A percentile compares a stretch with the other conserved stretches of the same genome.
Evolutionary conservation across 2,888 invertebrate genomes (phyloP).

Genomic region (Eupelmus urozonus): DNA sequence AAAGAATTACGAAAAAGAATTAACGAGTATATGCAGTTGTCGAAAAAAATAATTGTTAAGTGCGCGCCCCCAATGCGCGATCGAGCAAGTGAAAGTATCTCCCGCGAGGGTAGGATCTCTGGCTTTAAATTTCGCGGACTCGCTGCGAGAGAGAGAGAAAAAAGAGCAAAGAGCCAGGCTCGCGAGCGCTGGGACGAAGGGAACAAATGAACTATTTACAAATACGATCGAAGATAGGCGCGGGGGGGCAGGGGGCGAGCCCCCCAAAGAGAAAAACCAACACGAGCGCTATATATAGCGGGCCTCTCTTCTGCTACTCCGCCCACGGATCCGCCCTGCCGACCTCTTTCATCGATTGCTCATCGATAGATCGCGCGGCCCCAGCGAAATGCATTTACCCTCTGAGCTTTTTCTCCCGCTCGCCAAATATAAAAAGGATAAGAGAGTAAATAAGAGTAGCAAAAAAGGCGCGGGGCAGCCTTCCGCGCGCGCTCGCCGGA

Average conservation of each 20-base stretch:
- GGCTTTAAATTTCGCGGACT: slow-evolving; percentile 34
- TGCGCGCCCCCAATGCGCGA: background rate
- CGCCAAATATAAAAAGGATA: slow-evolving; percentile 23
- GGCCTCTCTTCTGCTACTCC: slow-evolving; percentile 46
- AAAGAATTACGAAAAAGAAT: slow-evolving; percentile 48
- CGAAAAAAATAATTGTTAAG: slow-evolving; percentile 56
- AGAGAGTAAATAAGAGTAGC: background rate
- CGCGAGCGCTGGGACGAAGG: background rate
- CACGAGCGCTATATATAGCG: slow-evolving; percentile 30
- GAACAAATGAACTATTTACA: slow-evolving; percentile 59
- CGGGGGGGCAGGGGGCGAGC: slow-evolving; percentile 9
- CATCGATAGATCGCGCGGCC: slow-evolving; percentile 52
- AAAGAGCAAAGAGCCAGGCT: slow-evolving; percentile 5
- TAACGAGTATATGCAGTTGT: slow-evolving; percentile 42
- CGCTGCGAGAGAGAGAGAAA: background rate
- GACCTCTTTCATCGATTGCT: slow-evolving; percentile 59
- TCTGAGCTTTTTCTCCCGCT: slow-evolving; percentile 45
- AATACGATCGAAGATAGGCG: slow-evolving; percentile 54
- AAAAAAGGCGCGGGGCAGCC: slow-evolving; percentile 1
- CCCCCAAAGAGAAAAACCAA: slow-evolving; percentile 55
- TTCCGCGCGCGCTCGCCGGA: slow-evolving; percentile 19
- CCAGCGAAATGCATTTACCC: slow-evolving; percentile 46
- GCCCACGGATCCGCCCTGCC: slow-evolving; percentile 59
- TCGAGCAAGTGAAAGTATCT: background rate
- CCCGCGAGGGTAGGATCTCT: background rate